A percentile compares a stretch with the other conserved stretches of the same genome.
Evolutionary conservation across 2,888 invertebrate genomes (phyloP).

Genomic region (Anthrax anthrax): DNA sequence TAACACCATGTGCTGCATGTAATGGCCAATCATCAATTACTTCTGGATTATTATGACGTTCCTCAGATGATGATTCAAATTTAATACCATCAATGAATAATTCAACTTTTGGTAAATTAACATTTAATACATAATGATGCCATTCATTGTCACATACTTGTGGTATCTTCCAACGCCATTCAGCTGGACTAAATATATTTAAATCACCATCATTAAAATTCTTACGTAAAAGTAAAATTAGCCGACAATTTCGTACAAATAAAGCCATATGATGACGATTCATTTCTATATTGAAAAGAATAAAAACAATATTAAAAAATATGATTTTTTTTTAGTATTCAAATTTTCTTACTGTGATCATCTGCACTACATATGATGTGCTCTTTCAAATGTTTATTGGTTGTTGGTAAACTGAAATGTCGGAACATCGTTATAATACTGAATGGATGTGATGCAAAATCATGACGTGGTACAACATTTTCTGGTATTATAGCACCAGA

Average conservation of each 20-base stretch:
- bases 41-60: slow-evolving; percentile 69
- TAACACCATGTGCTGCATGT: slow-evolving; percentile 85
- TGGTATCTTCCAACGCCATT: slow-evolving; percentile 95
- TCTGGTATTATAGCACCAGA: slow-evolving; percentile 77
- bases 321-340: background rate
- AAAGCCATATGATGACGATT: slow-evolving; percentile 97
- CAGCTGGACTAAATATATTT: slow-evolving; percentile 91
- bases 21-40: slow-evolving; percentile 99
- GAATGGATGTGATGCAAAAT: slow-evolving; percentile 60
- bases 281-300: slow-evolving; percentile 57
- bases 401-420: slow-evolving; percentile 62
- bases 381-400: slow-evolving; percentile 86
- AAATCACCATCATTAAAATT: slow-evolving; percentile 88
- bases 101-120: slow-evolving; percentile 81
- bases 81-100: slow-evolving; percentile 72
- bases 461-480: slow-evolving; percentile 51
- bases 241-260: slow-evolving; percentile 91
- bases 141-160: slow-evolving; percentile 96
- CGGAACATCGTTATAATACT: slow-evolving; percentile 91
- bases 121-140: slow-evolving; percentile 95
- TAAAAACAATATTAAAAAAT: slow-evolving; percentile 2
- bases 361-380: slow-evolving; percentile 95
- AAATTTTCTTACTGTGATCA: slow-evolving; percentile 69
- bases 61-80: slow-evolving; percentile 33
- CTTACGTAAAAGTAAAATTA: slow-evolving; percentile 77